Conservation (phyloP, 2,113 vertebrate genomes). For the Catharus fuscescens region DNA sequence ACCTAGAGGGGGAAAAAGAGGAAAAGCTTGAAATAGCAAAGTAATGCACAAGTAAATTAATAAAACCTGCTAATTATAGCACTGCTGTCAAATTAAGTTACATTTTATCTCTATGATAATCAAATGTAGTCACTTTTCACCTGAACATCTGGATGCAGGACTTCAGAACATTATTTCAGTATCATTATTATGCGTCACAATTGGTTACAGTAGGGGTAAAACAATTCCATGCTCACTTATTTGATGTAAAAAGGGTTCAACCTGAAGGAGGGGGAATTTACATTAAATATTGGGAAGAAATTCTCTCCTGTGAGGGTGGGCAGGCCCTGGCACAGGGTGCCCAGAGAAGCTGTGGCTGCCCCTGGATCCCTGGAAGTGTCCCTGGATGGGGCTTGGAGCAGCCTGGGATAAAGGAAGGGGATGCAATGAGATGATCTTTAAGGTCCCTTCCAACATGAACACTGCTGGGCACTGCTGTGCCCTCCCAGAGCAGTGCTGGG, state of each 20-base stretch:
- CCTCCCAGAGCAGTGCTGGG: accelerated
- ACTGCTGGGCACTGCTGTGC: not conserved
- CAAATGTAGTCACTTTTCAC: not conserved
- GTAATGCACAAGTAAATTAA: not conserved
- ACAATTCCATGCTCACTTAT: not conserved
- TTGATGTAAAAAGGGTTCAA: not conserved
- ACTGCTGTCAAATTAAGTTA: not conserved
- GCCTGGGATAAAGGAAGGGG: accelerated
- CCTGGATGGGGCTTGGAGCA: not conserved
- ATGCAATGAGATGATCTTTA: not conserved
- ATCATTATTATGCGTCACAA: not conserved
- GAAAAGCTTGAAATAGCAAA: not conserved
- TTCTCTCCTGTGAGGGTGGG: accelerated
- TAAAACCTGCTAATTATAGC: not conserved
- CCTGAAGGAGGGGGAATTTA: not conserved
- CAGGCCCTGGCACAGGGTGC: not conserved
- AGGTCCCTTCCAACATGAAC: not conserved
- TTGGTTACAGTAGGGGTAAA: not conserved
- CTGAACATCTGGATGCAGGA: not conserved
- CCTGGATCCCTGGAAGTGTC: not conserved
- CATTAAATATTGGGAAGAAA: not conserved
- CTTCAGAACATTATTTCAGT: not conserved
- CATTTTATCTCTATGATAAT: not conserved
- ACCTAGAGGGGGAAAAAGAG: conserved; percentile 57
- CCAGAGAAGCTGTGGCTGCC: not conserved